Evolutionary conservation across 2,797 vertebrate species (phyloP).

Genomic region (Bucorvus abyssinicus): DNA sequence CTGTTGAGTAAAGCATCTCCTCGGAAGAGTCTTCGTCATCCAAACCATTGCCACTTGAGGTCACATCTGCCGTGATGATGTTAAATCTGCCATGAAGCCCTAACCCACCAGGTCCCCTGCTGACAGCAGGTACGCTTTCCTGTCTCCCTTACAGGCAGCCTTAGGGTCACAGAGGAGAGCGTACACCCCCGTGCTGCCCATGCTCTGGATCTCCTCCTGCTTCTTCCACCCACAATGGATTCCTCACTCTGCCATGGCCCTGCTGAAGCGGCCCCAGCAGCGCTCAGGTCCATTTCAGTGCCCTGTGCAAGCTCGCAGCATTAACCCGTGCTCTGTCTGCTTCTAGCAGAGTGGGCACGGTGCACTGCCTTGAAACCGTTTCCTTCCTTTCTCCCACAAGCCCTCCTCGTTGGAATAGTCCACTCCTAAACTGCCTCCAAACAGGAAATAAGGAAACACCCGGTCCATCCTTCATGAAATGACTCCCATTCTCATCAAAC

Average conservation of each 20-base stretch:
- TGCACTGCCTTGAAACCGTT: accelerated
- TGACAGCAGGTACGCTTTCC: neutral
- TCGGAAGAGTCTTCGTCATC: conserved; percentile 58
- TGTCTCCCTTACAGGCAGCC: neutral
- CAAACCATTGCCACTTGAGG: conserved; percentile 36
- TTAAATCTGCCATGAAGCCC: conserved; percentile 47
- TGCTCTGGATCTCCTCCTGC: accelerated
- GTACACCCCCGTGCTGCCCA: accelerated
- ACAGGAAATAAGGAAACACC: neutral
- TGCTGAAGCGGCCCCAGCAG: neutral
- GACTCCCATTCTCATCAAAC: neutral
- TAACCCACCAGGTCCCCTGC: neutral
- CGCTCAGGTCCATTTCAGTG: too few relatives aligned
- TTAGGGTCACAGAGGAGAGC: neutral
- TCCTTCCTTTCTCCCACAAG: neutral
- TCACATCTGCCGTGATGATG: conserved; percentile 49
- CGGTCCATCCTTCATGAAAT: neutral
- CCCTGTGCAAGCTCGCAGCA: accelerated
- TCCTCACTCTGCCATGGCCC: neutral
- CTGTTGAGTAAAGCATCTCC: neutral
- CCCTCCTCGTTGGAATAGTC: neutral
- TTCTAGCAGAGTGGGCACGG: neutral
- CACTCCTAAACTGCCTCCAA: neutral
- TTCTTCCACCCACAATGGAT: neutral
- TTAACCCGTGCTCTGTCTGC: neutral